Evolutionary conservation across 2,113 vertebrate species (phyloP).

Genomic region (Semnornis frantzii): DNA sequence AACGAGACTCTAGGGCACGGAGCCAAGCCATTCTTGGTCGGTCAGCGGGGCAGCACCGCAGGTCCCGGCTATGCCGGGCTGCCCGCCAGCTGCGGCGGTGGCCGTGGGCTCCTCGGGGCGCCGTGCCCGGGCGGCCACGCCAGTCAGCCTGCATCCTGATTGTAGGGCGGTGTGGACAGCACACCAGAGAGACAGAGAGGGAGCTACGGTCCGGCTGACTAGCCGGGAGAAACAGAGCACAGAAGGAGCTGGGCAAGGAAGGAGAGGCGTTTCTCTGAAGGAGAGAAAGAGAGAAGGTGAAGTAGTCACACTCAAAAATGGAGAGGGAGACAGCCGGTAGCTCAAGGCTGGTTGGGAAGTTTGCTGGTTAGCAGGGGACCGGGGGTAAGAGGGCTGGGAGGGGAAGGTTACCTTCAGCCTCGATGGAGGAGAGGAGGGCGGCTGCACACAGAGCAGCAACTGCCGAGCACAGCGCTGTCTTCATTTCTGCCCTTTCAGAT

Average conservation of each 20-base stretch:
- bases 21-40: background rate
- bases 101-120: background rate
- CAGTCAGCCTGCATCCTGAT: background rate
- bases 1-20: background rate
- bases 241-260: constrained; percentile 52
- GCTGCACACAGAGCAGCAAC: constrained; percentile 80
- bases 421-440: constrained; percentile 80
- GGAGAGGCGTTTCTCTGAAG: constrained; percentile 49
- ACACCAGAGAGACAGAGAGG: constrained; percentile 73
- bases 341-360: background rate
- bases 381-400: background rate
- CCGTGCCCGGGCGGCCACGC: background rate
- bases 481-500: constrained; percentile 83
- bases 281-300: constrained; percentile 58
- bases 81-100: fast-evolving
- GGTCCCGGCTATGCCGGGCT: background rate
- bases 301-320: constrained; percentile 37
- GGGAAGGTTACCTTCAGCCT: constrained; percentile 90
- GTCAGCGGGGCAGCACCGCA: background rate
- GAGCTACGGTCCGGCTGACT: constrained; percentile 16
- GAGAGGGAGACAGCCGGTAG: constrained; percentile 18
- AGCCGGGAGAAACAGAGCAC: constrained; percentile 47
- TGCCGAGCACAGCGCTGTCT: constrained; percentile 81
- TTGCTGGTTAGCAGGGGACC: background rate
- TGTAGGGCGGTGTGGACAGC: constrained; percentile 74